Evolutionary conservation across 2,113 vertebrate genomes (phyloP), one percentile per base, ranked within the genome.

Genomic region (Beaufortia kweichowensis): DNA sequence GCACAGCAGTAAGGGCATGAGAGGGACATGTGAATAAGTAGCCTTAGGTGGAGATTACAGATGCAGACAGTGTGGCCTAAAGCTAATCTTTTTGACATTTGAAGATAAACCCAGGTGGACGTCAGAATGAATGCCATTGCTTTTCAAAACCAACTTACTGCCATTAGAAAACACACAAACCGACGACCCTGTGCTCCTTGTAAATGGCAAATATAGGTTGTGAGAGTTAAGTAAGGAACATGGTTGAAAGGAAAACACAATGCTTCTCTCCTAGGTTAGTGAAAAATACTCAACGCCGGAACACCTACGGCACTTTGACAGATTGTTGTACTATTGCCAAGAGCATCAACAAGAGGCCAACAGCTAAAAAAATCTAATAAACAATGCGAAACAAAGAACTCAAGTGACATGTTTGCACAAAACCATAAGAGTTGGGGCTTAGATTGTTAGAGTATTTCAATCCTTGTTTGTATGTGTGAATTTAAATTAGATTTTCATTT

Each of bases 51-150:
- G 66, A 77, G 41, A 77, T 79, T 68, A 81, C 24, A 50, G 55
- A 79, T 72, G 29, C n/a, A 24, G 57, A 77, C 55, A 39, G 29
- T 67, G 68, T 76, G 56, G 15, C 79, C 77, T 82, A 55, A 28
- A 79, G 75, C 72, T 77, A 81, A 81, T 82, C 77, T 80, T 19
- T 79, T 41, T 83, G 81, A 79, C 84, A 85, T 87, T 83, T 82
- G 46, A 78, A 74, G 78, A 67, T 73, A 75, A 53, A 66, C 28
- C 77, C 68, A 56, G 66, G 31, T 65, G 24, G 56, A 73, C 24
- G 35, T 62, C 24, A 24, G 41, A 77, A 59, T 79, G 69, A 83
- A 82, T 85, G 76, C 69, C 62, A 68, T 3, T 75, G 62, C 53
- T 62, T 81, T 73, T 84, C 15, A 31, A n/a, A 80, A 71, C 50